A percentile compares a stretch with the other conserved stretches of the same genome.
Evolutionary conservation across 1,140 invertebrate genomes (phyloP).

Genomic region (Parapsyche elsis): DNA sequence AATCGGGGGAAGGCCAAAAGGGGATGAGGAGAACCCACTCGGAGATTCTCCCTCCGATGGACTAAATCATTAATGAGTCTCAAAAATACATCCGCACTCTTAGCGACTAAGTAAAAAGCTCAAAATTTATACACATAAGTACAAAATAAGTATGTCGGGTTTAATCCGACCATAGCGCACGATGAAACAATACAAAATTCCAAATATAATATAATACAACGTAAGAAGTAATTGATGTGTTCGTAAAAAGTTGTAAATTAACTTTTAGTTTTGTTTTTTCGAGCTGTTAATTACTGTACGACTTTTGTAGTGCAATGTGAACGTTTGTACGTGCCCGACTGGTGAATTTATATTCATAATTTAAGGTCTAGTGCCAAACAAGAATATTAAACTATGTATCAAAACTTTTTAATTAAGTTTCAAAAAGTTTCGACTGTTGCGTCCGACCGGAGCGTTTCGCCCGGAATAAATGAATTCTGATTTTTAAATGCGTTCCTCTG

Average conservation of each 20-base stretch:
- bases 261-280: no score
- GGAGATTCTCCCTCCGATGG: background rate
- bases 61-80: slow-evolving; percentile 37
- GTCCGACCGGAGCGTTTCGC: background rate
- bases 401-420: slow-evolving; percentile 55
- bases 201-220: no score
- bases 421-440: slow-evolving; percentile 47
- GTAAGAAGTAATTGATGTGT: no score
- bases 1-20: background rate
- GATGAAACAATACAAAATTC: no score
- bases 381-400: slow-evolving; percentile 52
- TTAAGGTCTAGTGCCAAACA: slow-evolving; percentile 47
- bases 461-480: background rate
- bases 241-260: no score
- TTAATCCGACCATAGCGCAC: no score
- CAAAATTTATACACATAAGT: no score
- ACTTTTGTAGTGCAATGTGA: background rate
- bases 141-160: no score
- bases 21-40: background rate
- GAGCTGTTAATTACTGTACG: no score
- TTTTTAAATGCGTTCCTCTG: slow-evolving; percentile 6
- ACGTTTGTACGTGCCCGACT: background rate
- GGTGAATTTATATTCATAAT: slow-evolving; percentile 40
- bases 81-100: slow-evolving; percentile 31
- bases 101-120: background rate